Conservation (phyloP, 2,797 vertebrate species). For the Coreius guichenoti region DNA sequence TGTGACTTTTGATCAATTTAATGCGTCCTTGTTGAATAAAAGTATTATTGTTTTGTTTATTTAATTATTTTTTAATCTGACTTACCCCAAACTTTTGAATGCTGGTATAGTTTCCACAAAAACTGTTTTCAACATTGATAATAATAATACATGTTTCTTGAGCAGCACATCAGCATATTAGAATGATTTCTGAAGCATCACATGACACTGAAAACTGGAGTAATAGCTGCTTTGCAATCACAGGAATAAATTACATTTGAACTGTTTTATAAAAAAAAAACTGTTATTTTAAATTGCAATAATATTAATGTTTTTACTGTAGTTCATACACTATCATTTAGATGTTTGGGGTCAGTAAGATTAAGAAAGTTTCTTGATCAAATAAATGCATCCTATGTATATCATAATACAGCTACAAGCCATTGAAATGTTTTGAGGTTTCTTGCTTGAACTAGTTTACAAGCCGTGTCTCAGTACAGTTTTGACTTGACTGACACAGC, state of each 20-base stretch:
- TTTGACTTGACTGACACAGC: constrained; percentile 17
- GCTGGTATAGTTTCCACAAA: not conserved
- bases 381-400: not conserved
- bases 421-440: not conserved
- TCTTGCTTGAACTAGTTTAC: constrained; percentile 1
- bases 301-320: not conserved
- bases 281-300: not conserved
- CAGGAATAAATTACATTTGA: not conserved
- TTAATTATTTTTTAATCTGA: too few relatives aligned
- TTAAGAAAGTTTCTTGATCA: not conserved
- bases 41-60: not conserved
- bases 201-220: not conserved
- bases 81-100: not conserved
- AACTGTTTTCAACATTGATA: not conserved
- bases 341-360: not conserved
- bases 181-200: not conserved
- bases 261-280: not conserved
- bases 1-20: not conserved
- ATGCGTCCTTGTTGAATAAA: not conserved
- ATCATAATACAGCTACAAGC: not conserved
- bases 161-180: not conserved
- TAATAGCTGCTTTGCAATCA: too few relatives aligned
- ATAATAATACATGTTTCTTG: not conserved
- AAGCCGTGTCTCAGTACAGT: not conserved
- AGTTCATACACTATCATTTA: not conserved